Evolutionary conservation across 2,888 invertebrate species (phyloP).

Genomic region (Cremastinae sp.): DNA sequence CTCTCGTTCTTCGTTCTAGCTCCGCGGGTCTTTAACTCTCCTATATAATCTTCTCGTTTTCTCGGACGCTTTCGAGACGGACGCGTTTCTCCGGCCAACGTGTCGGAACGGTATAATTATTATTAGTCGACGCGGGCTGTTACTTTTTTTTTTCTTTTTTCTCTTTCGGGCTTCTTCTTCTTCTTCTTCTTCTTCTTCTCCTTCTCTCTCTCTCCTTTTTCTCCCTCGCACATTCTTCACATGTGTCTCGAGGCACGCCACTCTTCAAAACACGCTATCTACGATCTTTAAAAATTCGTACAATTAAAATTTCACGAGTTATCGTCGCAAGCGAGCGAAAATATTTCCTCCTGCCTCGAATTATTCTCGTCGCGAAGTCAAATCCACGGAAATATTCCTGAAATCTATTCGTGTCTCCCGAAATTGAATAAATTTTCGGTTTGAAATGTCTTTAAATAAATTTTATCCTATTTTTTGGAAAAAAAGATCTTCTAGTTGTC

Average conservation of each 20-base stretch:
- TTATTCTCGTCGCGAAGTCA: conserved; percentile 12
- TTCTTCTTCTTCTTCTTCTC: background rate
- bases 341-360: conserved; percentile 6
- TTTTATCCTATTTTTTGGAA: no score
- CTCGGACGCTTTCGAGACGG: conserved; percentile 48
- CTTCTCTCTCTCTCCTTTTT: conserved; percentile 8
- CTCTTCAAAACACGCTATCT: conserved; percentile 32
- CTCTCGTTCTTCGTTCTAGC: conserved; percentile 41
- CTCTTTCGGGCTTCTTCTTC: conserved; percentile 17
- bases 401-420: no score
- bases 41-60: conserved; percentile 61
- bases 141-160: conserved; percentile 37
- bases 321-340: conserved; percentile 3
- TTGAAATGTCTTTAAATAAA: no score
- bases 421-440: no score
- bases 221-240: conserved; percentile 31
- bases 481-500: no score
- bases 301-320: background rate
- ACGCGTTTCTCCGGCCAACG: conserved; percentile 45
- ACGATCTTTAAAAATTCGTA: conserved; percentile 10
- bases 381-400: no score
- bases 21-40: conserved; percentile 27
- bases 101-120: conserved; percentile 58
- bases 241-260: conserved; percentile 33
- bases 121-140: conserved; percentile 57